phyloP scores from a whole-genome alignment of 2,113 vertebrate species.

The Nibea albiflora region DNA sequence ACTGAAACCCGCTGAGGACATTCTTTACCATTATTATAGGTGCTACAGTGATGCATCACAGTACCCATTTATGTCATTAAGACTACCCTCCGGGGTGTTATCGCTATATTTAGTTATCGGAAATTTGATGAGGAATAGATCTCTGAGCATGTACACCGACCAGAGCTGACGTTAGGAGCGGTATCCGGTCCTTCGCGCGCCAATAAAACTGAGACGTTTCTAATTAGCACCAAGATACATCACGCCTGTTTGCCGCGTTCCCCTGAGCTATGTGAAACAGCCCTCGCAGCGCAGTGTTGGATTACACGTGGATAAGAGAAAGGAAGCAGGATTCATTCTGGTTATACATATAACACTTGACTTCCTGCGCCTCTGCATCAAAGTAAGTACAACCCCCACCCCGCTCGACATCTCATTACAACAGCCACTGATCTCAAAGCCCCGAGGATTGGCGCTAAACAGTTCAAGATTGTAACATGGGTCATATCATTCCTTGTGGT shows the following conservation, averaged over 20 bases:
- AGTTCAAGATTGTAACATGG: conserved; percentile 23
- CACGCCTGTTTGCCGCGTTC: conserved; percentile 18
- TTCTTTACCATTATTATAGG: conserved; percentile 41
- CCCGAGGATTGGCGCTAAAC: not conserved
- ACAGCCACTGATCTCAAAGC: conserved; percentile 4
- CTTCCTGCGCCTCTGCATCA: conserved; percentile 30
- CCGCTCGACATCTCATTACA: conserved; percentile 9
- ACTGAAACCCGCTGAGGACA: conserved; percentile 18
- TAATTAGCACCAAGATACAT: conserved; percentile 75
- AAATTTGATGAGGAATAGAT: conserved; percentile 71
- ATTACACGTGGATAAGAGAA: conserved; percentile 61
- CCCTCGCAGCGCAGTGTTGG: conserved; percentile 25
- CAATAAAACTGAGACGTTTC: conserved; percentile 64
- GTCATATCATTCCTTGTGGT: not conserved
- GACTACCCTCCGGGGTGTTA: conserved; percentile 47
- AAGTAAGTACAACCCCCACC: conserved; percentile 1
- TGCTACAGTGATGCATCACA: conserved; percentile 55
- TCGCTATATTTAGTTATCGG: conserved; percentile 66
- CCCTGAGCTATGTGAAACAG: conserved; percentile 53
- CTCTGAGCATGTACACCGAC: conserved; percentile 25
- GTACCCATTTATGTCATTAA: conserved; percentile 51
- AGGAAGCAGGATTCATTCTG: conserved; percentile 42
- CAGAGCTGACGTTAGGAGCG: conserved; percentile 39
- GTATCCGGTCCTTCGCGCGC: conserved; percentile 46
- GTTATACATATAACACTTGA: conserved; percentile 22